Percentiles rank a stretch among this genome's conserved stretches.
Conservation (phyloP, 1,140 invertebrate genomes). For the Zaprionus ghesquierei region DNA sequence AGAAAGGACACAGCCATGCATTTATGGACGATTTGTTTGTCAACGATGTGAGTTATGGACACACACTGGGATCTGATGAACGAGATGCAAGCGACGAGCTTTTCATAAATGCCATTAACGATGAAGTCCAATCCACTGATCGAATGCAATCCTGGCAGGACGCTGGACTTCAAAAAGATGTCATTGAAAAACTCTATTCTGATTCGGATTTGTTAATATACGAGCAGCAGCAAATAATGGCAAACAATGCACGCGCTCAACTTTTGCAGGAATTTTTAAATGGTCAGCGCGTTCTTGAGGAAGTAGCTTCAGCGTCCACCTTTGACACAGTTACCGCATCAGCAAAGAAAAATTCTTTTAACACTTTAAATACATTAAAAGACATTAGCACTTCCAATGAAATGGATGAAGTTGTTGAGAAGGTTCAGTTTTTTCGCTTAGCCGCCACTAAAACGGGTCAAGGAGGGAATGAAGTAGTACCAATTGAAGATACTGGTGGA, state of each 20-base stretch:
- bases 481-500: constrained; percentile 75
- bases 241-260: constrained; percentile 62
- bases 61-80: not conserved
- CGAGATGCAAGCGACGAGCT: not conserved
- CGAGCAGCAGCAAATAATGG: constrained; percentile 62
- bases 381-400: constrained; percentile 12
- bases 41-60: constrained; percentile 20
- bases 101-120: not conserved
- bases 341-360: not conserved
- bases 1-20: not conserved
- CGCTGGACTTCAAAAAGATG: not conserved
- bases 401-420: constrained; percentile 38
- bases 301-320: constrained; percentile 31
- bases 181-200: constrained; percentile 44
- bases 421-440: constrained; percentile 72
- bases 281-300: constrained; percentile 52
- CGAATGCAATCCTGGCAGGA: not conserved
- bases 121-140: not conserved
- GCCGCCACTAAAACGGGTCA: constrained; percentile 62
- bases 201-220: constrained; percentile 59
- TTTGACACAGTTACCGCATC: not conserved
- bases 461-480: constrained; percentile 47
- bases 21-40: constrained; percentile 24
- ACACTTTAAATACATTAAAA: not conserved
- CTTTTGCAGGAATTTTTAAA: constrained; percentile 66